Base-by-base conservation (phyloP, 2,797 vertebrate genomes). In the Tapera naevia region DNA sequence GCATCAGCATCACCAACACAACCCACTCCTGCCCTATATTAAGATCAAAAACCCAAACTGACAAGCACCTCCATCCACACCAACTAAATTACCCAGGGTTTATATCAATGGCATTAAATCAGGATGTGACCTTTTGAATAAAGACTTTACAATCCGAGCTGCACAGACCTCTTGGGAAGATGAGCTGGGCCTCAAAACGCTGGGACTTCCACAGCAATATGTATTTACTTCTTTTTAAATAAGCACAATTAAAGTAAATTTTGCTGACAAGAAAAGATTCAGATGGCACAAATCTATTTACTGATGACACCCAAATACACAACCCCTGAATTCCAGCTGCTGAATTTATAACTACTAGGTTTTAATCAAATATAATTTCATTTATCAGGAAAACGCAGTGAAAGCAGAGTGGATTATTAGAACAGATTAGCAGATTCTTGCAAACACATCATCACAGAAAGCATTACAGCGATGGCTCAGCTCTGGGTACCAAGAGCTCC, bases 341-440 rank as follows among this genome's bases (percentile, higher is more conserved):
- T 46, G 66, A 86, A 92, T 92, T 86, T 48, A 1, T 70, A 94
- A 94, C 48, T 80, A 79, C 28, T 43, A 35, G 41, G 33, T 84
- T 91, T 88, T 73, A 86, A 80, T 95, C 58, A 86, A 79, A 76
- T 53, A 66, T 46, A 69, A 89, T 83, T 93, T 92, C 8, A 67
- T 56, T 93, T 89, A 89, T 46, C 65, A 93, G 57, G 57, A 76
- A 89, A 95, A 78, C 33, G 37, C 39, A 43, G 71, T 24, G 50
- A 32, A 70, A 83, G 75, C 3, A n/a, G 45, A 79, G 30, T 39
- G 74, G 45, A 92, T 73, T 87, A 70, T 80, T 90, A 94, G 30
- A 88, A 46, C 46, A 86, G 73, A 88, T 90, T 81, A 94, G 88
- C 0, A 89, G 73, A 87, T 76, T 62, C 91, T 32, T 72, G 51